Evolutionary conservation across 2,888 invertebrate genomes (phyloP), one percentile per base, ranked within the genome.

Genomic region (Pomacea canaliculata): DNA sequence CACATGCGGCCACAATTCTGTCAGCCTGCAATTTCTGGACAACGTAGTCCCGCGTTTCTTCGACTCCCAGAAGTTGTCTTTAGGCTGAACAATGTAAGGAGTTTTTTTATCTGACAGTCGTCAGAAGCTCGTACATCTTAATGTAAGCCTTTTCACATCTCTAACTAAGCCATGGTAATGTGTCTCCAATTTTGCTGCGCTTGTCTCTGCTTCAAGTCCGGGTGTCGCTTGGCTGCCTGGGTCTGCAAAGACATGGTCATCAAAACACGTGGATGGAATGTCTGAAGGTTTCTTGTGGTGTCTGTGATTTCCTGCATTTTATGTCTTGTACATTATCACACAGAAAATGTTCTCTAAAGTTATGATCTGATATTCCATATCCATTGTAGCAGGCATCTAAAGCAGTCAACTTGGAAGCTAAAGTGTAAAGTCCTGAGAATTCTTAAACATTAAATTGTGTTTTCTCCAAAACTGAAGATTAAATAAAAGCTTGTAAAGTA

Each of bases 1-100:
- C 73, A 73, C 77, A 77, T 1, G 70, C 71, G 19, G 73, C 77
- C n/a, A 69, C 27, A 19, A 71, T n/a, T 56, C 60, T 60, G n/a
- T 69, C 71, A 60, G 23, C 12, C 23, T 66, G 69, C 49, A 78
- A 71, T 63, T 75, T 75, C 4, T 68, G 65, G 12, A 76, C 59
- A n/a, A 78, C 70, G 65, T 60, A 60, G 18, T 71, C 51, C 27
- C 60, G 65, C 8, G 49, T 71, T 5, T 78, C 75, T n/a, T 59
- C 71, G 27, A 27, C 37, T 7, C 65, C 66, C 23, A 77, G 70
- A 27, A 77, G 37, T 48, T 46, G 51, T 69, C 56, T 65, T 63
- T 68, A 48, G n/a, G 48, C 56, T 56, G 4, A 70, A 71, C 66
- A 74, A 65, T 7, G 70, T 63, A 51, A 10, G 16, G 51, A 77